Base-by-base conservation (phyloP, 2,888 invertebrate species). In the Dicycla oo region DNA sequence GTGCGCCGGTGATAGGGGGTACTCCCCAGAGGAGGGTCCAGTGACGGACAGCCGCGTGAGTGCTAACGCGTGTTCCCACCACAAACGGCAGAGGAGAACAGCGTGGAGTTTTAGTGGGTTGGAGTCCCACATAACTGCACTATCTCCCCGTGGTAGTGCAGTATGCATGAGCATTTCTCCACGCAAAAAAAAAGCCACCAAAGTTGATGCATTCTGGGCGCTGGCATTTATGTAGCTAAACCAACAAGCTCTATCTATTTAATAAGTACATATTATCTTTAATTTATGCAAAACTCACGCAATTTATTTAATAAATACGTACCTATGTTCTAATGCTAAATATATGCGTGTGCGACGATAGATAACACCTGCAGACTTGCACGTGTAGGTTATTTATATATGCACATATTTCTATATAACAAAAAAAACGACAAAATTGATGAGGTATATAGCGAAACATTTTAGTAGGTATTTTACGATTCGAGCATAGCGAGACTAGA, bases 361-460 rank as follows among this genome's bases (percentile, higher is more conserved):
- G 30, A 40, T 34, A 53, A 54, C 53, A 78, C 78, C 69, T 81
- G 70, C 70, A 40, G 18, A 40, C 13, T 23, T 62, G 64, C 67
- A 68, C 43, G 49, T 66, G 67, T 51, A n/a, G 6, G 3, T 30
- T 64, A 61, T 60, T 47, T 53, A 80, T 62, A 40, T 60, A 80
- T 67, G 60, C 67, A 67, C 15, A 43, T 68, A 51, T 40, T 58
- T 38, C 30, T 51, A 80, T 70, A n/a, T n/a, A n/a, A n/a, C n/a
- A n/a, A n/a, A n/a, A 69, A 70, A 79, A 69, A 61, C 43, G 45
- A 61, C 51, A 8, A 75, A 67, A 69, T 51, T 40, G 3, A 30
- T 7, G 34, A 54, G 23, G 26, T 54, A 51, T 30, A 65, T 34
- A 2, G 4, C n/a, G n/a, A n/a, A n/a, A n/a, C n/a, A n/a, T n/a